These are phyloP conservation scores for Laterallus jamaicensis DNA, from an alignment of 2,113 vertebrate species.

Conservation along the genomic window DNA sequence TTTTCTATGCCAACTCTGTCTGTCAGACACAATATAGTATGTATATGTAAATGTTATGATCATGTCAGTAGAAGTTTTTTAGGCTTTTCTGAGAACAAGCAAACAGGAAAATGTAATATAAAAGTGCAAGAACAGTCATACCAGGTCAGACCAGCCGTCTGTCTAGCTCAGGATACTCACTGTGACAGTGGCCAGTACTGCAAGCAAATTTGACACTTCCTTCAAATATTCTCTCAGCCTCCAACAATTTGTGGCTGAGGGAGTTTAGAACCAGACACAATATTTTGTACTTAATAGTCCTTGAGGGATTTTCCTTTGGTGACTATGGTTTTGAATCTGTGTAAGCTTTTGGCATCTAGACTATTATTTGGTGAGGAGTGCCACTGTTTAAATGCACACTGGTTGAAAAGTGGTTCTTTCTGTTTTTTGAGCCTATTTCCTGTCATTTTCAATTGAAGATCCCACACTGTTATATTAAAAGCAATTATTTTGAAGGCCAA, in stretches of 20 bases:
- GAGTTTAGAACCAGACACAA: constrained; percentile 40
- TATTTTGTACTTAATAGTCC: constrained; percentile 31
- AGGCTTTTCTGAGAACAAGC: not conserved
- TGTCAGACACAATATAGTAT: not conserved
- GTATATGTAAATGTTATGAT: not conserved
- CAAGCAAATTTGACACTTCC: constrained; percentile 18
- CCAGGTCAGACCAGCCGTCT: constrained; percentile 10
- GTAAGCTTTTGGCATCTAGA: not conserved
- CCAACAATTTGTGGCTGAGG: constrained; percentile 31
- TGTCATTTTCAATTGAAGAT: not conserved
- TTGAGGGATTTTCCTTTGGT: constrained; percentile 45
- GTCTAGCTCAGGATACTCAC: not conserved
- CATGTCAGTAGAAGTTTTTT: not conserved
- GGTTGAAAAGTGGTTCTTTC: not conserved
- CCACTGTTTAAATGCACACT: not conserved
- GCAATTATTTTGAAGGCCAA: not conserved
- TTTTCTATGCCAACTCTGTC: not conserved
- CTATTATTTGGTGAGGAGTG: not conserved
- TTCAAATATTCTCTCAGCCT: constrained; percentile 1
- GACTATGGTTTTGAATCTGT: constrained; percentile 15
- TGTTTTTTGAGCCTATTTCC: not conserved
- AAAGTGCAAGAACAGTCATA: constrained; percentile 38
- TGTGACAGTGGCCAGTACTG: not conserved
- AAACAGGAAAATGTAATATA: constrained; percentile 18
- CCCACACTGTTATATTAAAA: not conserved